Conservation (phyloP, 2,888 invertebrate species). For the Spisula subtruncata region DNA sequence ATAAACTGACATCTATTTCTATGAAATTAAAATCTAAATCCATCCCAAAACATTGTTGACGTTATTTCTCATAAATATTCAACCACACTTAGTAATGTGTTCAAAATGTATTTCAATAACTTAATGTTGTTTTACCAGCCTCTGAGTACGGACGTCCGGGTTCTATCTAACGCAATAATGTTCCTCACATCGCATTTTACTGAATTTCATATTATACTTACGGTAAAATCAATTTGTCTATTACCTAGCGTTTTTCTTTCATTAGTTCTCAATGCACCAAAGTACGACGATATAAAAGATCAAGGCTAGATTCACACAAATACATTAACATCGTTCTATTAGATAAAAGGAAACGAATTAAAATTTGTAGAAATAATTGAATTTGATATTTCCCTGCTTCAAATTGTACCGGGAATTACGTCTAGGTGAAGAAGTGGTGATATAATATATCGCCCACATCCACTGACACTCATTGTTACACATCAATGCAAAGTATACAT, state of each 20-base stretch:
- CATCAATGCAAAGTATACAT: no score
- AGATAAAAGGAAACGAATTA: not conserved
- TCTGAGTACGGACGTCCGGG: not conserved
- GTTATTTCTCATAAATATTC: conserved; percentile 30
- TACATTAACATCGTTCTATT: not conserved
- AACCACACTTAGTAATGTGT: not conserved
- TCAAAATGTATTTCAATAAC: conserved; percentile 14
- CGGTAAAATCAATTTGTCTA: conserved; percentile 1
- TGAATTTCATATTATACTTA: conserved; percentile 22
- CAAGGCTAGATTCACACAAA: not conserved
- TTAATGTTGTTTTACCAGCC: not conserved
- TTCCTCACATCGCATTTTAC: not conserved
- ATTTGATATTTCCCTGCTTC: not conserved
- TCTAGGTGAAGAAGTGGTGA: not conserved
- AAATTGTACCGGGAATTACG: not conserved
- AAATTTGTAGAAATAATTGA: conserved; percentile 11
- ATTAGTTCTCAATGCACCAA: not conserved
- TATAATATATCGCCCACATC: no score
- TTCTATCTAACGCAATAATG: not conserved
- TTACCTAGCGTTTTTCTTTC: not conserved
- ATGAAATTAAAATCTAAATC: not conserved
- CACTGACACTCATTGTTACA: no score
- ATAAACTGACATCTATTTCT: not conserved
- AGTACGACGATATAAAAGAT: not conserved
- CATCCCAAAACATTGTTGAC: conserved; percentile 3